phyloP scores from a whole-genome alignment of 2,113 vertebrate genomes.

The Microtus montanus region DNA sequence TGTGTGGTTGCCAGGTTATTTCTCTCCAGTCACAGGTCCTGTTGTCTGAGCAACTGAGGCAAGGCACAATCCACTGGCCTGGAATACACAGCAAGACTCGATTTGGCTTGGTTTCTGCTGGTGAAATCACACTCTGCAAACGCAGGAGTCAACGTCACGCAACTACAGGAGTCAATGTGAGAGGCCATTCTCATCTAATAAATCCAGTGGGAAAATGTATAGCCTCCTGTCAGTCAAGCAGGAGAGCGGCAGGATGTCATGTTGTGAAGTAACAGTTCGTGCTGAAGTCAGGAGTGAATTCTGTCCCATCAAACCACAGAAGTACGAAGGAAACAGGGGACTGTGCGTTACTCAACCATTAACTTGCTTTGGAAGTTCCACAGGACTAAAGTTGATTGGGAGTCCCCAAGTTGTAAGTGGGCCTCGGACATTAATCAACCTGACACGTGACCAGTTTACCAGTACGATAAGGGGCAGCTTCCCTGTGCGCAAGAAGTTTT shows the following conservation, averaged over 20 bases:
- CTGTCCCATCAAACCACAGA: not conserved
- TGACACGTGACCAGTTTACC: not conserved
- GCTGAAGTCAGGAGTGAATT: not conserved
- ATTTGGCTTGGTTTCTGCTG: constrained; percentile 52
- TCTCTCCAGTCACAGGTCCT: constrained; percentile 98
- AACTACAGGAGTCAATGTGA: not conserved
- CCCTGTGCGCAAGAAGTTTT: not conserved
- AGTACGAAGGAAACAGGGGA: not conserved
- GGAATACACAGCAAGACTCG: constrained; percentile 63
- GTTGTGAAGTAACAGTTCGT: not conserved
- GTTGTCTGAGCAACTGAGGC: constrained; percentile 96
- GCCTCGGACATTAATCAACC: not conserved
- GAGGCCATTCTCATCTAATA: not conserved
- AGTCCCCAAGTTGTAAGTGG: not conserved
- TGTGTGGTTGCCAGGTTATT: constrained; percentile 92
- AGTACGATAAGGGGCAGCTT: not conserved
- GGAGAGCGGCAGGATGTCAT: not conserved
- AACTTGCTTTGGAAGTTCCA: constrained; percentile 6
- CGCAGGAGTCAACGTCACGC: not conserved
- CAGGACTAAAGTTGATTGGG: not conserved
- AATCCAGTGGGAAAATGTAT: not conserved
- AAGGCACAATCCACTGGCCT: constrained; percentile 98
- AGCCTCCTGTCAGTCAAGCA: not conserved
- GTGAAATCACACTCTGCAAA: not conserved
- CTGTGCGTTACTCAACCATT: not conserved